Evolutionary conservation across 1,140 invertebrate species (phyloP).

Genomic region (Manduca sexta): DNA sequence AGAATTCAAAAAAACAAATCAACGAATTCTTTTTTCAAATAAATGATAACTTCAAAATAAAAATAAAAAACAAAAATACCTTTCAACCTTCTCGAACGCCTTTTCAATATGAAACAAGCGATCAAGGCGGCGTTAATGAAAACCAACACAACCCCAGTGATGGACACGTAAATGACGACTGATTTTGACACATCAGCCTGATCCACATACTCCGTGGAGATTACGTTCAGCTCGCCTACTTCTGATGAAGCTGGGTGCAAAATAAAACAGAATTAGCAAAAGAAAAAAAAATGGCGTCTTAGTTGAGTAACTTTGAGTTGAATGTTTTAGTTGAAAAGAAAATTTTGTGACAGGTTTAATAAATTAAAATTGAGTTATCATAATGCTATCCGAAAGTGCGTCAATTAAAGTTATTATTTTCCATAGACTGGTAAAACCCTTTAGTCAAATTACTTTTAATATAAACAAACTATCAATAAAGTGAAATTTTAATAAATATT

Average conservation of each 20-base stretch:
- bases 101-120: conserved; percentile 87
- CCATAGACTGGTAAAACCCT: too few species aligned
- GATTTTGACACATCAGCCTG: conserved; percentile 76
- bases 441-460: too few species aligned
- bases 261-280: conserved; percentile 67
- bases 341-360: too few species aligned
- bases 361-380: too few species aligned
- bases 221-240: conserved; percentile 74
- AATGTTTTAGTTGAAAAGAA: too few species aligned
- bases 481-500: too few species aligned
- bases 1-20: too few species aligned
- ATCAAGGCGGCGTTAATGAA: conserved; percentile 88
- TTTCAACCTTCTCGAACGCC: conserved; percentile 79
- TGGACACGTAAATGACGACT: conserved; percentile 86
- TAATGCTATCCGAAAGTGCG: too few species aligned
- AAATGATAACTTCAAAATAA: conserved; percentile 9
- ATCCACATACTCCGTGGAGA: conserved; percentile 79
- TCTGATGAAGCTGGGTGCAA: conserved; percentile 70
- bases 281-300: conserved; percentile 10
- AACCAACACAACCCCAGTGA: conserved; percentile 84
- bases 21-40: too few species aligned
- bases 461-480: too few species aligned
- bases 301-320: not conserved
- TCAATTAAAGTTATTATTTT: too few species aligned
- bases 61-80: conserved; percentile 63